phyloP scores from a whole-genome alignment of 2,888 invertebrate genomes.

The Automeris io region DNA sequence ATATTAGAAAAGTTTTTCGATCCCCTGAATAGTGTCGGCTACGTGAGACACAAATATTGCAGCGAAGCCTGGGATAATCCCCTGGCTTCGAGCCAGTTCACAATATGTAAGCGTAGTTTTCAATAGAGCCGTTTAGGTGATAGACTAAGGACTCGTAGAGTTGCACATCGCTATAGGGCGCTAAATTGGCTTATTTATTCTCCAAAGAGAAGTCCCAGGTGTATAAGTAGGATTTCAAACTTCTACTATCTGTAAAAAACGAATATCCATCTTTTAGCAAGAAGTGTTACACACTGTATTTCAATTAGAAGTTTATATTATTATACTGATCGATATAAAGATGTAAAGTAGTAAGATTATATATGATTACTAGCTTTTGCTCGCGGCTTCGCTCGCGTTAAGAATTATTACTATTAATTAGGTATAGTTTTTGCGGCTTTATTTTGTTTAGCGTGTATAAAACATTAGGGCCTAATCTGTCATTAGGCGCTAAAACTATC shows the following conservation, averaged over 20 bases:
- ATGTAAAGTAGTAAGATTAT: background rate
- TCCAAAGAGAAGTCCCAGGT: background rate
- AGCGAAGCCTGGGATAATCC: conserved; percentile 55
- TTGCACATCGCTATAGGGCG: conserved; percentile 6
- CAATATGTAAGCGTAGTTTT: conserved; percentile 62
- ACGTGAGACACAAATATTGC: conserved; percentile 72
- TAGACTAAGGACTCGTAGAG: conserved; percentile 9
- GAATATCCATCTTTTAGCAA: background rate
- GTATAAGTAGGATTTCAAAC: background rate
- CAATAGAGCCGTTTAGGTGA: conserved; percentile 35
- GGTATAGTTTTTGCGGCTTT: too few relatives aligned
- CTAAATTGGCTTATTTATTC: conserved; percentile 1
- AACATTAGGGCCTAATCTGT: too few relatives aligned
- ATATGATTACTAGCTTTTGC: too few relatives aligned
- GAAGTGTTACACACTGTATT: too few relatives aligned
- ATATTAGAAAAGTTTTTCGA: conserved; percentile 76
- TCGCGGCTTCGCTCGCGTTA: too few relatives aligned
- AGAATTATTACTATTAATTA: too few relatives aligned
- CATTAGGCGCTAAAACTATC: too few relatives aligned
- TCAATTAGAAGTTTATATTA: too few relatives aligned
- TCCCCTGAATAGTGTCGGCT: conserved; percentile 57
- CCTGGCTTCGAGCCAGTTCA: conserved; percentile 65
- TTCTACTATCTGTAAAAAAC: background rate
- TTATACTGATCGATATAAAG: background rate
- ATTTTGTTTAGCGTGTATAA: too few relatives aligned